phyloP scores from a whole-genome alignment of 2,888 invertebrate genomes.

The Octonoba sinensis region DNA sequence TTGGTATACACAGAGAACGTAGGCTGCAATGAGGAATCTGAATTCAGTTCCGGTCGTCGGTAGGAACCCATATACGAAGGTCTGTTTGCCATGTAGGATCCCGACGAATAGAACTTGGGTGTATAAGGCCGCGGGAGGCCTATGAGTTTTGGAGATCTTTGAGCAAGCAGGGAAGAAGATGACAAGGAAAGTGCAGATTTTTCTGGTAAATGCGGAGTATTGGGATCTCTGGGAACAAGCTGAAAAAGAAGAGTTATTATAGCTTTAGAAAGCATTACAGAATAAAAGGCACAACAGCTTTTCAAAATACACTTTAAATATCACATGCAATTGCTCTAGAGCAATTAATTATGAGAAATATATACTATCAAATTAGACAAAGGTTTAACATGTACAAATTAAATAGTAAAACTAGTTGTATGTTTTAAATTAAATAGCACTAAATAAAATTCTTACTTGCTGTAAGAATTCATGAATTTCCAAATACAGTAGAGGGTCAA shows the following conservation, averaged over 20 bases:
- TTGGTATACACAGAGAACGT: conserved; percentile 66
- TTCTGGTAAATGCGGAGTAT: conserved; percentile 58
- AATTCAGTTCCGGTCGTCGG: conserved; percentile 71
- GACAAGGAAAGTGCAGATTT: conserved; percentile 53
- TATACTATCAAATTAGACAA: too few relatives aligned
- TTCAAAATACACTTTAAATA: too few relatives aligned
- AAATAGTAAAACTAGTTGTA: too few relatives aligned
- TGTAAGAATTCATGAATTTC: too few relatives aligned
- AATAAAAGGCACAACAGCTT: too few relatives aligned
- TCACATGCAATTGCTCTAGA: too few relatives aligned
- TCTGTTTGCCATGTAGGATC: conserved; percentile 81
- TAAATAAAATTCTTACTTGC: too few relatives aligned
- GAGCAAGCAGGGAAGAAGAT: conserved; percentile 43
- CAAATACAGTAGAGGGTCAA: too few relatives aligned
- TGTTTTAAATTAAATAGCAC: too few relatives aligned
- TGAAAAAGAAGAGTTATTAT: conserved; percentile 10
- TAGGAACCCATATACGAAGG: conserved; percentile 76
- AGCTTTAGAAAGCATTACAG: too few relatives aligned
- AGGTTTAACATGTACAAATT: too few relatives aligned
- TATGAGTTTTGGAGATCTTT: conserved; percentile 75
- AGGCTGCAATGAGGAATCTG: conserved; percentile 61
- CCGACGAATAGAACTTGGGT: conserved; percentile 76
- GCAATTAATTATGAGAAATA: too few relatives aligned
- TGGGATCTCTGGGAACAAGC: conserved; percentile 61
- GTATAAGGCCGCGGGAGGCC: conserved; percentile 77